Conservation (phyloP, 2,797 vertebrate species). For the Pseudopleuronectes americanus region DNA sequence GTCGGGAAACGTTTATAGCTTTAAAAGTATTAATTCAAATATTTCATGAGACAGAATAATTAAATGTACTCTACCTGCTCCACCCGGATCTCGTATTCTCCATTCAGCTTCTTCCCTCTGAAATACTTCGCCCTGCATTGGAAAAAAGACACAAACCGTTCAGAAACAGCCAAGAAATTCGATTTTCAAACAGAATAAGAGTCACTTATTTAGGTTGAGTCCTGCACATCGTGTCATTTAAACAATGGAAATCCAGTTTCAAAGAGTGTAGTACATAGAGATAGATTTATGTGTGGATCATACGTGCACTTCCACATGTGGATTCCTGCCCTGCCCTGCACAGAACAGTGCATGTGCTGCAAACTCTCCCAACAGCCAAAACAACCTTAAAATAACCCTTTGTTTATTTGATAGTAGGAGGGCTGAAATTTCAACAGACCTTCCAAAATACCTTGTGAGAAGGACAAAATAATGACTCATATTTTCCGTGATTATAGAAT, state of each 20-base stretch:
- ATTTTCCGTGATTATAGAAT: constrained; percentile 61
- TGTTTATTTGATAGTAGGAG: constrained; percentile 67
- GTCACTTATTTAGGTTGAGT: neutral
- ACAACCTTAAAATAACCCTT: constrained; percentile 64
- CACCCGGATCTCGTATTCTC: constrained; percentile 93
- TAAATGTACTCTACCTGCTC: constrained; percentile 89
- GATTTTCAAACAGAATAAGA: too few species aligned
- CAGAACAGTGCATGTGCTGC: neutral
- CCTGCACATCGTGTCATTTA: too few species aligned
- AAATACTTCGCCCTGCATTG: constrained; percentile 92
- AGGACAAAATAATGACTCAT: constrained; percentile 63
- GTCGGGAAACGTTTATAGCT: neutral
- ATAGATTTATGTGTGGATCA: neutral
- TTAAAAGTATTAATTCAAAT: neutral
- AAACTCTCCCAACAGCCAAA: constrained; percentile 50
- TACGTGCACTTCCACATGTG: neutral
- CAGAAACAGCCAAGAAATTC: neutral
- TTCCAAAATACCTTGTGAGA: constrained; percentile 58
- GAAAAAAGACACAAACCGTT: constrained; percentile 39
- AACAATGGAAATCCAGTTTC: neutral
- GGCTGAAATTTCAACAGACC: constrained; percentile 60
- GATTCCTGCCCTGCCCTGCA: neutral
- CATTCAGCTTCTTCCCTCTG: constrained; percentile 93
- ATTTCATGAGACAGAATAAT: neutral
- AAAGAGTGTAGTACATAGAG: too few species aligned